A percentile compares a stretch with the other conserved stretches of the same genome.
phyloP scores from a whole-genome alignment of 2,797 vertebrate genomes.

The Hoplostethus atlanticus region DNA sequence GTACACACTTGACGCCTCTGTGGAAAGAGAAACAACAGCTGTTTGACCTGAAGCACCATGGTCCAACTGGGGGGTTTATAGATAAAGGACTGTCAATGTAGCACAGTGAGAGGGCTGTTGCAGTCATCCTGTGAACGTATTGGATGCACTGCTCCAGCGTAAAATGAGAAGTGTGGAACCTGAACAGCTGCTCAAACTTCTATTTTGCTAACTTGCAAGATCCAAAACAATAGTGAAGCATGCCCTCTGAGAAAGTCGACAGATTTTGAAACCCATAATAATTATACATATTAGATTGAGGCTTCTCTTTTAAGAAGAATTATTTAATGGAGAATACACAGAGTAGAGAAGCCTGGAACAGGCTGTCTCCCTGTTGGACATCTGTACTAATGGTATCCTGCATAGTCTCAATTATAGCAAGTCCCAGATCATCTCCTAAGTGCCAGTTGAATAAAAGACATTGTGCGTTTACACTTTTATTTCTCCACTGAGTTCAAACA shows the following conservation, averaged over 20 bases:
- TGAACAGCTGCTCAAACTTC: slow-evolving; percentile 58
- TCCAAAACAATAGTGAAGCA: slow-evolving; percentile 40
- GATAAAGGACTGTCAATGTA: slow-evolving; percentile 62
- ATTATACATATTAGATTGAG: slow-evolving; percentile 32
- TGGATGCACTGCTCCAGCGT: slow-evolving; percentile 9
- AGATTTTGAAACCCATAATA: slow-evolving; percentile 37
- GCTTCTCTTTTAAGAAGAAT: slow-evolving; percentile 25
- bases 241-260: slow-evolving; percentile 50
- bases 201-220: slow-evolving; percentile 57
- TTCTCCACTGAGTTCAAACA: slow-evolving; percentile 44
- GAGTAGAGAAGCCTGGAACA: slow-evolving; percentile 41
- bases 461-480: slow-evolving; percentile 66
- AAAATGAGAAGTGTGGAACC: slow-evolving; percentile 26
- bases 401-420: slow-evolving; percentile 67
- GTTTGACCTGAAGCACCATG: slow-evolving; percentile 76
- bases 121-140: slow-evolving; percentile 18
- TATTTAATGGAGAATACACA: slow-evolving; percentile 37
- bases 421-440: slow-evolving; percentile 58
- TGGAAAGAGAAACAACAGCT: slow-evolving; percentile 75
- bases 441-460: slow-evolving; percentile 64
- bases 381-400: slow-evolving; percentile 67
- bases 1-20: slow-evolving; percentile 60
- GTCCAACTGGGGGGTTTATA: slow-evolving; percentile 70
- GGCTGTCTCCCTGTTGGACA: slow-evolving; percentile 62
- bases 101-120: slow-evolving; percentile 36